These are phyloP conservation scores for Bungarus multicinctus DNA, from an alignment of 2,113 vertebrate genomes.

Conservation along the genomic window DNA sequence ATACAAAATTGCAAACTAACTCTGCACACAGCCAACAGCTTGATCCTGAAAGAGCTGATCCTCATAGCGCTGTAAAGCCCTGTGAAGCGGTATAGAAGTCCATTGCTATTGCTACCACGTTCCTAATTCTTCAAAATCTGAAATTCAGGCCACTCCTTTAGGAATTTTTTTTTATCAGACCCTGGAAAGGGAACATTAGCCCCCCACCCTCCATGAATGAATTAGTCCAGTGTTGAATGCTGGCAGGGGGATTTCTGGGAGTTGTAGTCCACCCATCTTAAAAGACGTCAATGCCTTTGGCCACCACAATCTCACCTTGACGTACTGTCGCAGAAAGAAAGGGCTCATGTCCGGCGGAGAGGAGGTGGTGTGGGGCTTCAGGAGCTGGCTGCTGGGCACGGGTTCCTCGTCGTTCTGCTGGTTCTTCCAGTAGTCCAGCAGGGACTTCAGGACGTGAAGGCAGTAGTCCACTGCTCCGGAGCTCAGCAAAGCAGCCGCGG, in stretches of 20 bases:
- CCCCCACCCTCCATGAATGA: not conserved
- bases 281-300: not conserved
- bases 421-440: slow-evolving; percentile 96
- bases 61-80: too few relatives aligned
- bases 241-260: not conserved
- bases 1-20: too few relatives aligned
- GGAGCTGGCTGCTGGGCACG: slow-evolving; percentile 86
- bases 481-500: slow-evolving; percentile 91
- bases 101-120: not conserved
- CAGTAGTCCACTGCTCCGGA: slow-evolving; percentile 96
- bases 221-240: not conserved
- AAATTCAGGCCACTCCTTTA: not conserved
- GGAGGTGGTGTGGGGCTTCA: slow-evolving; percentile 91
- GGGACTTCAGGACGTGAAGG: slow-evolving; percentile 91
- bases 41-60: too few relatives aligned
- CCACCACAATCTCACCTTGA: slow-evolving; percentile 79
- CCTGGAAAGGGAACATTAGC: not conserved
- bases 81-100: too few relatives aligned
- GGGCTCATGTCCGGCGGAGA: slow-evolving; percentile 99
- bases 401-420: slow-evolving; percentile 96
- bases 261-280: not conserved
- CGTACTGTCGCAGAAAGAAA: slow-evolving; percentile 96
- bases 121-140: not conserved
- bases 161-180: not conserved
- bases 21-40: too few relatives aligned